Evolutionary conservation across 2,888 invertebrate species (phyloP), one percentile per base, ranked within the genome.

Genomic region (Lamellibrachia columna): DNA sequence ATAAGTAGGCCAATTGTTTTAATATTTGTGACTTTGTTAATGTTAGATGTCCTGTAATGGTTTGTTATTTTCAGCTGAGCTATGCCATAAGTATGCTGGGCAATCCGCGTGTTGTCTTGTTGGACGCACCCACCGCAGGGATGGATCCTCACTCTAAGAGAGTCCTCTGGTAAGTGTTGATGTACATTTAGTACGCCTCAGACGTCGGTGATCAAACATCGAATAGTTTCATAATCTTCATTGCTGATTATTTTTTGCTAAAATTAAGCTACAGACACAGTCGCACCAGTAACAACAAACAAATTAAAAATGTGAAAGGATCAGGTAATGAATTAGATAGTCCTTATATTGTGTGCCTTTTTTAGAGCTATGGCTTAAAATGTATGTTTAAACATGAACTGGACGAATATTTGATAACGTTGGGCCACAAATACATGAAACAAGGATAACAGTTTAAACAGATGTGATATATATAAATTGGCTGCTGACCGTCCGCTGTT

Each of bases 121-220:
- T 98, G 96, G 98, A 98, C 95, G 98, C 98, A 95, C 98, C 98
- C 0, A 98, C 98, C 95, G 98, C 98, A 53, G 98, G 98, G 93
- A 98, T 98, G 98, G 98, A 98, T 97, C 98, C 98, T 0, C 97
- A 98, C 94, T 98, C 98, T 94, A 98, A 98, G 96, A 97, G 98
- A 90, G 97, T 97, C 94, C 94, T 97, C 8, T 97, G 97, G 97
- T 96, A 93, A 93, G 94, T 75, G 6, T 15, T 11, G 2, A 75
- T 22, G 75, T 22, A 75, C n/a, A 22, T 22, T 22, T 15, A 22
- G 15, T 22, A 75, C 22, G 0, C 40, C 40, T 40, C 40, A 40
- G 40, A 40, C 40, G 40, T 40, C 40, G 40, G 40, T 40, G 40
- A 40, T 40, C 40, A 40, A 40, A 40, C 40, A 75, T 22, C n/a